Evolutionary conservation across 2,888 invertebrate species (phyloP).

Genomic region (Tridacna crocea): DNA sequence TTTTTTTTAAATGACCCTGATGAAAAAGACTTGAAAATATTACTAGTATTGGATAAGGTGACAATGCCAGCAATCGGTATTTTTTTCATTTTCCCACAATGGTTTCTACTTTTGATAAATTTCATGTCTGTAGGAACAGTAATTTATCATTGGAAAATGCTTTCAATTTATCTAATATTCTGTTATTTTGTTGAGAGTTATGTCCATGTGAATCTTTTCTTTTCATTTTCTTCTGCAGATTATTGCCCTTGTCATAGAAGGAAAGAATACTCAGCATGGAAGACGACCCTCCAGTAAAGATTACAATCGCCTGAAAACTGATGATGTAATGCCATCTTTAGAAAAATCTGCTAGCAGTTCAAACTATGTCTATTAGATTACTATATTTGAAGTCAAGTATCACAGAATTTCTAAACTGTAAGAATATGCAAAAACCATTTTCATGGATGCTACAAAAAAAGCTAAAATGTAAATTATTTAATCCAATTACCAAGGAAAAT

Average conservation of each 20-base stretch:
- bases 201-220: background rate
- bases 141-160: too few species aligned
- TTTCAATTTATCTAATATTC: too few species aligned
- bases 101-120: background rate
- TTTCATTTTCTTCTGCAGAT: constrained; percentile 85
- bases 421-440: too few species aligned
- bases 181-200: too few species aligned
- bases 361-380: constrained; percentile 68
- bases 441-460: too few species aligned
- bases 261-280: constrained; percentile 84
- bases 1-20: background rate
- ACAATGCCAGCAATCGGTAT: background rate
- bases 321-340: constrained; percentile 70
- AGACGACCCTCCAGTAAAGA: constrained; percentile 69
- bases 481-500: too few species aligned
- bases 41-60: background rate
- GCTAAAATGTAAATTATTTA: too few species aligned
- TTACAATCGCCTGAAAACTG: constrained; percentile 74
- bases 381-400: too few species aligned
- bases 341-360: constrained; percentile 65
- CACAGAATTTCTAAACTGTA: too few species aligned
- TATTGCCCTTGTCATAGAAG: constrained; percentile 88
- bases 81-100: background rate
- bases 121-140: too few species aligned
- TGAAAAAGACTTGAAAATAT: background rate